These are phyloP conservation scores for Tiphia femorata DNA, from an alignment of 2,888 invertebrate genomes.

Conservation along the genomic window DNA sequence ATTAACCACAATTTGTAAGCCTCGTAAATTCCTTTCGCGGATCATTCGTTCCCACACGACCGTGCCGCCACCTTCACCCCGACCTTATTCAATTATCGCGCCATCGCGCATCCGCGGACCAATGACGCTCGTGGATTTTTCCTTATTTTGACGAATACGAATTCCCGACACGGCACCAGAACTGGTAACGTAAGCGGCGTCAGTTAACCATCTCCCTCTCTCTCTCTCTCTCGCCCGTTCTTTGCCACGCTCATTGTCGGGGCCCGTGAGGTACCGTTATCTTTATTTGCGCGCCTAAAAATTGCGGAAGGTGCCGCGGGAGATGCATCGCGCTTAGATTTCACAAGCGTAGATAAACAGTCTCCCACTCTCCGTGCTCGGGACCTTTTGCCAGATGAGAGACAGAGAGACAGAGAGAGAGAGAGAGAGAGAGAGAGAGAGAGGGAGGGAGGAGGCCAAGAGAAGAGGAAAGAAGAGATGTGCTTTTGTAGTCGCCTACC, in stretches of 20 bases:
- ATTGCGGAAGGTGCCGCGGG: background rate
- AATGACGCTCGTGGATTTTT: no score
- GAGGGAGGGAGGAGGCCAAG: background rate
- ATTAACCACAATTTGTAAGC: no score
- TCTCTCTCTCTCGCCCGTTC: no score
- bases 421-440: background rate
- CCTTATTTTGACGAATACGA: no score
- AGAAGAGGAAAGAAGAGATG: conserved; percentile 33
- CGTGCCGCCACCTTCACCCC: no score
- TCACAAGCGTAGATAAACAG: conserved; percentile 46
- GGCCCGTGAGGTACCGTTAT: background rate
- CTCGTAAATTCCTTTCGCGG: no score
- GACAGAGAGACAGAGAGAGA: background rate
- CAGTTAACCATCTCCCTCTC: no score
- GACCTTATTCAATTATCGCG: no score
- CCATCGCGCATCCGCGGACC: no score
- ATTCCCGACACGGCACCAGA: background rate
- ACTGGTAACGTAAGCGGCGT: no score
- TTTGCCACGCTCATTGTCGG: background rate
- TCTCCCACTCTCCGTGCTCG: conserved; percentile 36
- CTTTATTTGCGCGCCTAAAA: background rate
- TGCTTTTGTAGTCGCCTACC: no score
- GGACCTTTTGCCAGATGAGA: conserved; percentile 29
- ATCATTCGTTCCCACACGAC: no score
- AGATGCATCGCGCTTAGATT: conserved; percentile 39